Conservation (phyloP, 2,797 vertebrate species). For the Xerus rutilus region DNA sequence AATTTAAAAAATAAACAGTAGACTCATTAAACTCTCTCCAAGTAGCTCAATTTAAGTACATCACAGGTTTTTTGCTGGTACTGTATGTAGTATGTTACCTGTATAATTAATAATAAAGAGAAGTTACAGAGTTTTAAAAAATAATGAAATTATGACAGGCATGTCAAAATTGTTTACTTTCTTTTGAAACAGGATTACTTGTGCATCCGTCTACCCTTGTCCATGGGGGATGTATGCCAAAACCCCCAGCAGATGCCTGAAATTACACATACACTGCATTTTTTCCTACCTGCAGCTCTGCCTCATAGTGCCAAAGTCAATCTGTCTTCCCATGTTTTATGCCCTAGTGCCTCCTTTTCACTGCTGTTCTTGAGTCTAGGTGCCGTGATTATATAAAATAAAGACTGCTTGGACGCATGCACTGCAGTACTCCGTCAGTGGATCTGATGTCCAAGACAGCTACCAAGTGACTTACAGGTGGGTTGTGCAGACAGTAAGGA, state of each 20-base stretch:
- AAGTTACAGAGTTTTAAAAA: background rate
- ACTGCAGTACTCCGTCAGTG: no score
- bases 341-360: background rate
- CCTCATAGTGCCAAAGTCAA: background rate
- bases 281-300: background rate
- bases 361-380: background rate
- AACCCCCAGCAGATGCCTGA: background rate
- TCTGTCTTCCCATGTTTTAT: background rate
- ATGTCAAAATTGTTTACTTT: background rate
- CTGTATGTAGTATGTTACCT: background rate
- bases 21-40: background rate
- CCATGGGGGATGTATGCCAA: background rate
- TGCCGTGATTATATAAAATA: background rate
- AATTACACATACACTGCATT: background rate
- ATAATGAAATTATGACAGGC: background rate
- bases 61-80: background rate
- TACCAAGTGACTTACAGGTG: background rate
- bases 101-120: constrained; percentile 11
- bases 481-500: background rate
- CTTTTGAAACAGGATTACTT: background rate
- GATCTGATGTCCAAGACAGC: no score
- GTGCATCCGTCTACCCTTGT: background rate
- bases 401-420: background rate
- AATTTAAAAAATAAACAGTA: background rate
- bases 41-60: background rate